Base-by-base conservation (phyloP, 1,140 invertebrate genomes). In the Bombus affinis region DNA sequence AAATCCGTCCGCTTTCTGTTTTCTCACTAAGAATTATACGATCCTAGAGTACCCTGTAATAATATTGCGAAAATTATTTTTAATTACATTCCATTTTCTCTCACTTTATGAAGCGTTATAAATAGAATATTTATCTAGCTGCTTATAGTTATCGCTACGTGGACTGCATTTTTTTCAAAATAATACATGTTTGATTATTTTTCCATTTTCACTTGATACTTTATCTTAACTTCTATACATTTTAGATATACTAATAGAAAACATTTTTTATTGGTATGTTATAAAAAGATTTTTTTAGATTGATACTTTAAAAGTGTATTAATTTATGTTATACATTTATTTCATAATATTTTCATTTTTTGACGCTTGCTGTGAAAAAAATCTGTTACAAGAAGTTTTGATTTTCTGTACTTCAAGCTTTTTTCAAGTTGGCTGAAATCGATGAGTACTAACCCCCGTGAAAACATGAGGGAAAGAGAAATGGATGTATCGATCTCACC, bases 401-500 rank as follows among this genome's bases (percentile, higher is more conserved):
- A 76, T 84, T 72, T 80, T n/a, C 13, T 70, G 53, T 75, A 70
- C 65, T 68, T 53, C 18, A 74, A 75, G 57, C 66, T 85, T 68
- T 66, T 81, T 84, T 65, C 5, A n/a, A 42, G 47, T n/a, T 39
- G 59, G 62, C 39, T 53, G 53, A 89, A 86, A 91, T 88, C 80
- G 78, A 84, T 72, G 73, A 83, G 82, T 90, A 89, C 89, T 90
- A 90, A 88, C 87, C 75, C 65, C 72, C 57, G 83, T 84, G 87
- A 90, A 90, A 92, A 92, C 83, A 89, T 86, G 5, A 81, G 79
- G 71, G 75, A 87, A 91, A 87, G 88, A 89, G 90, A 88, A 89
- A 92, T 87, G 81, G 85, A 90, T 84, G 88, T 93, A 93, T 93
- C 93, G 93, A 93, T 93, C 92, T 92, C 89, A 90, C 91, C 91